phyloP scores from a whole-genome alignment of 2,113 vertebrate species.

The Tragelaphus scriptus region DNA sequence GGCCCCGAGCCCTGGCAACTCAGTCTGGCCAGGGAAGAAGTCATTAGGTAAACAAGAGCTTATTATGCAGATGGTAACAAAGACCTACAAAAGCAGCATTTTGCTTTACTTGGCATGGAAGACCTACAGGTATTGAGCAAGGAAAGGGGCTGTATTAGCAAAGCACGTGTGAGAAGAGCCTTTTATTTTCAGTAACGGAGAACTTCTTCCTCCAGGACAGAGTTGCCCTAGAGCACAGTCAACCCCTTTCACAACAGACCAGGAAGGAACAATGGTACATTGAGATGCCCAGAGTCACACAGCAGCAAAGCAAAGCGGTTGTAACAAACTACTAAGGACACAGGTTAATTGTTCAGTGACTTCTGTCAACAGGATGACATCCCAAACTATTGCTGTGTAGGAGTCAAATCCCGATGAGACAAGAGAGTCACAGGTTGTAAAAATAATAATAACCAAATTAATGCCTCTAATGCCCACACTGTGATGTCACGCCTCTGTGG shows the following conservation, averaged over 20 bases:
- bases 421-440: not conserved
- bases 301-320: not conserved
- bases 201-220: not conserved
- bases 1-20: not conserved
- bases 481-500: not conserved
- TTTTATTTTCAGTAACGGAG: not conserved
- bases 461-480: not conserved
- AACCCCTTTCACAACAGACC: not conserved
- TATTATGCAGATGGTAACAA: not conserved
- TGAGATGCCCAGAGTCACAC: not conserved
- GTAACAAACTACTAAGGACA: not conserved
- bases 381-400: not conserved
- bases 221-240: not conserved
- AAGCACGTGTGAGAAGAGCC: constrained; percentile 10
- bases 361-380: not conserved
- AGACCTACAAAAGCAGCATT: constrained; percentile 9
- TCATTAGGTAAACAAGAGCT: not conserved
- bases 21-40: not conserved
- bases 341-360: not conserved
- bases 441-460: not conserved
- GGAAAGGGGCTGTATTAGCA: not conserved
- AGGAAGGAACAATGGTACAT: constrained; percentile 30
- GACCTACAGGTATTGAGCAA: not conserved
- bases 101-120: not conserved
- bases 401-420: not conserved